phyloP scores from a whole-genome alignment of 1,140 invertebrate species.

The Zaprionus nigranus region DNA sequence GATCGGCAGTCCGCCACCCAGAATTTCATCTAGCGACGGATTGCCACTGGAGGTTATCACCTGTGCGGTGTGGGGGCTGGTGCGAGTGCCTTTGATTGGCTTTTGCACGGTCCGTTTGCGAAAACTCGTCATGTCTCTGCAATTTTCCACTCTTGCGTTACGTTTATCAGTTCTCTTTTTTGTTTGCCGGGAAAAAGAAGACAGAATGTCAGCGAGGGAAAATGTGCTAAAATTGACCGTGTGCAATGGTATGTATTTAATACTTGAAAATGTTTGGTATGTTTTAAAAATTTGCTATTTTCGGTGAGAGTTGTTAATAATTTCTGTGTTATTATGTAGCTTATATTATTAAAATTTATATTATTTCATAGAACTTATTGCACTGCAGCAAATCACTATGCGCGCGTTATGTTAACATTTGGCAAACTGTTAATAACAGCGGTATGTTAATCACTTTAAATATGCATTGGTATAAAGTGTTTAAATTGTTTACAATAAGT shows the following conservation, averaged over 20 bases:
- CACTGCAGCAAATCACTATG: neutral
- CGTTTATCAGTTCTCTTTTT: slow-evolving; percentile 53
- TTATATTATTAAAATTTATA: neutral
- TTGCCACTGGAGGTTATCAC: slow-evolving; percentile 89
- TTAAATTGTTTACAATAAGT: neutral
- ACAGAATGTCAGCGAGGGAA: slow-evolving; percentile 36
- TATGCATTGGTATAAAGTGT: neutral
- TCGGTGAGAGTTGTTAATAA: neutral
- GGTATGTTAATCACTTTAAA: neutral
- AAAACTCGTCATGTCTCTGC: slow-evolving; percentile 79
- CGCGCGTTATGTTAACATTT: neutral
- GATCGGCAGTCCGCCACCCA: slow-evolving; percentile 88
- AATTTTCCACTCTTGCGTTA: slow-evolving; percentile 50
- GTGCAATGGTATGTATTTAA: neutral
- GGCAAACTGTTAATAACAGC: slow-evolving; percentile 2
- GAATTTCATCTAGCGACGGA: slow-evolving; percentile 88
- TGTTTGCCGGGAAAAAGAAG: slow-evolving; percentile 57
- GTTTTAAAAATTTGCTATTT: neutral
- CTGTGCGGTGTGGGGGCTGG: slow-evolving; percentile 88
- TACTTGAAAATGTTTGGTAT: slow-evolving; percentile 5
- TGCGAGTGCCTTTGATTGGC: slow-evolving; percentile 87
- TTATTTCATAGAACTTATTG: neutral
- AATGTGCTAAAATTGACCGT: slow-evolving; percentile 32
- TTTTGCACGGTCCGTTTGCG: slow-evolving; percentile 78
- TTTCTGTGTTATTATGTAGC: too few species aligned